Conservation (phyloP, 2,888 invertebrate species). For the Drosophila peninsularis region DNA sequence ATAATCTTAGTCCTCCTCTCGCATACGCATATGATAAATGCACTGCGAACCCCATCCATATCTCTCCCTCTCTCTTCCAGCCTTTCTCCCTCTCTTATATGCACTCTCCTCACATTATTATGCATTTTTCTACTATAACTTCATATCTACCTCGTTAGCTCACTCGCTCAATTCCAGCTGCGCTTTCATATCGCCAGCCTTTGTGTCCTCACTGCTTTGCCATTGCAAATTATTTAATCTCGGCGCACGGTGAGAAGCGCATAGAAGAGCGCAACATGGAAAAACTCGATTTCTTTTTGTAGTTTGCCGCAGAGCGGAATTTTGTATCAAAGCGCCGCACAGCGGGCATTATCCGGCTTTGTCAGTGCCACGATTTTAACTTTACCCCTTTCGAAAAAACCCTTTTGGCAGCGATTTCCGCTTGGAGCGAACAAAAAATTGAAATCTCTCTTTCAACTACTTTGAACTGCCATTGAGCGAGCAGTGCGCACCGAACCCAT, state of each 20-base stretch:
- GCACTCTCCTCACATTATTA: too few species aligned
- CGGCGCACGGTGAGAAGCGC: constrained; percentile 5
- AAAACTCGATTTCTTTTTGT: not conserved
- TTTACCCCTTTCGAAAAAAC: not conserved
- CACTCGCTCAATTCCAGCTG: not conserved
- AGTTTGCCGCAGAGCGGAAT: not conserved
- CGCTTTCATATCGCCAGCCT: not conserved
- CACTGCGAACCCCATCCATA: too few species aligned
- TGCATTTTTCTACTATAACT: not conserved
- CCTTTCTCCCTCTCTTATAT: not conserved
- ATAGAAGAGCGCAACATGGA: not conserved
- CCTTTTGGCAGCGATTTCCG: constrained; percentile 5
- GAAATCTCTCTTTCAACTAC: constrained; percentile 1
- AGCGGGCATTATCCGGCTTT: constrained; percentile 12
- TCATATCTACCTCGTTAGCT: not conserved
- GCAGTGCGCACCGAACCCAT: not conserved
- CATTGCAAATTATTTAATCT: constrained; percentile 6
- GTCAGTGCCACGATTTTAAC: not conserved
- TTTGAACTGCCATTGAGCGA: not conserved
- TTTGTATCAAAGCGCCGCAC: constrained; percentile 2
- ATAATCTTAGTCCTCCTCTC: too few species aligned
- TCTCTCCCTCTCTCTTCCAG: not conserved
- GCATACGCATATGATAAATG: too few species aligned
- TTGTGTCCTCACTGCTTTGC: not conserved
- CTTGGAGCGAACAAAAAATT: not conserved